These are phyloP conservation scores for Natrix natrix DNA, from an alignment of 2,797 vertebrate genomes.

Conservation along the genomic window DNA sequence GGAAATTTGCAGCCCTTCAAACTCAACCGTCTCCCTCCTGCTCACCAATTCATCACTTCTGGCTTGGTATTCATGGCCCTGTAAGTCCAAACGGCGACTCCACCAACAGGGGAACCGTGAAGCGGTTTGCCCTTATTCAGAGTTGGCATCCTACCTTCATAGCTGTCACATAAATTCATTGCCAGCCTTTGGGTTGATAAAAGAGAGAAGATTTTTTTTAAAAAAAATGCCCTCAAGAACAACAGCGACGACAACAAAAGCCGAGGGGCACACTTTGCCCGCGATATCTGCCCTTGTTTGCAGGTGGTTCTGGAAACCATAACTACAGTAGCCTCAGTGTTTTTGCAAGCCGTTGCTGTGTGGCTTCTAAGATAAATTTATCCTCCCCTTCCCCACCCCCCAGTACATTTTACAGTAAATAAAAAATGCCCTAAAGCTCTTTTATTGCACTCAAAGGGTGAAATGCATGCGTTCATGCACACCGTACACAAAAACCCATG, in stretches of 20 bases:
- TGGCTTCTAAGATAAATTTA: constrained; percentile 49
- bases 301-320: constrained; percentile 74
- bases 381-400: not conserved
- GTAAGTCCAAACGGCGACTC: constrained; percentile 62
- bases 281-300: constrained; percentile 68
- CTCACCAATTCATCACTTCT: constrained; percentile 21
- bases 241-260: constrained; percentile 50
- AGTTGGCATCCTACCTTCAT: constrained; percentile 76
- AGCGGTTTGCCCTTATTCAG: constrained; percentile 70
- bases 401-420: constrained; percentile 71
- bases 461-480: constrained; percentile 8
- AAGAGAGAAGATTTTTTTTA: constrained; percentile 55
- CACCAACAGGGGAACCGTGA: constrained; percentile 44
- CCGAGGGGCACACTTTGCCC: constrained; percentile 52
- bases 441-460: constrained; percentile 23
- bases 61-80: constrained; percentile 44
- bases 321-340: constrained; percentile 68
- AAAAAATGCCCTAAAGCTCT: constrained; percentile 69
- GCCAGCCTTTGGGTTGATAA: constrained; percentile 54
- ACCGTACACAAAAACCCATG: not conserved
- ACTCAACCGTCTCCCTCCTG: not conserved
- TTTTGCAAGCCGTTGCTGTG: constrained; percentile 61
- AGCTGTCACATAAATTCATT: constrained; percentile 83
- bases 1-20: constrained; percentile 10
- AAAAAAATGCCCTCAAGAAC: constrained; percentile 31